phyloP scores from a whole-genome alignment of 2,113 vertebrate species.

The Sclerurus mexicanus region DNA sequence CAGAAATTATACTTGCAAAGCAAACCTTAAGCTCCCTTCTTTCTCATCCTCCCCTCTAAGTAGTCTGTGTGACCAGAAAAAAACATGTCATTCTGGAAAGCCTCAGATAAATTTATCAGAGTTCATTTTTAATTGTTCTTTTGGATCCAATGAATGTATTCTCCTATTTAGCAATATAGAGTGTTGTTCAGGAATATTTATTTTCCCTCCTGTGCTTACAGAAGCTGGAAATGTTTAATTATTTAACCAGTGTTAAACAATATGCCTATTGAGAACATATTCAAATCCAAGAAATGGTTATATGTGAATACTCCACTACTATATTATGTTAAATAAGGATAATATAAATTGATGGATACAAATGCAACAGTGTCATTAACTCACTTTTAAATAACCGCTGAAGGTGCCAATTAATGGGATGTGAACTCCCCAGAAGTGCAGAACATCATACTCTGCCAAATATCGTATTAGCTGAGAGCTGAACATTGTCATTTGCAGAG shows the following conservation, averaged over 20 bases:
- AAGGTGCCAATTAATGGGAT: neutral
- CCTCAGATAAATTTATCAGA: neutral
- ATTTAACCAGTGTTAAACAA: neutral
- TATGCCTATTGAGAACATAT: neutral
- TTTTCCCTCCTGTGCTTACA: neutral
- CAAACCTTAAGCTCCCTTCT: neutral
- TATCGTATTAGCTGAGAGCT: neutral
- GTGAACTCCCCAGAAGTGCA: neutral
- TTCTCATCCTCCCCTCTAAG: neutral
- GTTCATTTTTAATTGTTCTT: neutral
- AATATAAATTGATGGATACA: neutral
- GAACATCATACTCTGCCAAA: neutral
- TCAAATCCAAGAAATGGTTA: neutral
- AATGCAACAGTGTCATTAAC: neutral
- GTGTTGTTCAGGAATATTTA: neutral
- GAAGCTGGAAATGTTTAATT: neutral
- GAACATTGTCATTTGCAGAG: neutral
- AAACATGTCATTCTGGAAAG: neutral
- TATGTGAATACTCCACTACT: neutral
- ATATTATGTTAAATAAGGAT: neutral
- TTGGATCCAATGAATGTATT: neutral
- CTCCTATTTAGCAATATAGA: neutral
- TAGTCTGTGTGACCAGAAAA: neutral
- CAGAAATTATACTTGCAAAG: neutral
- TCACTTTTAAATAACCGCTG: neutral